phyloP scores from a whole-genome alignment of 2,113 vertebrate species.

The Aphyosemion australe region DNA sequence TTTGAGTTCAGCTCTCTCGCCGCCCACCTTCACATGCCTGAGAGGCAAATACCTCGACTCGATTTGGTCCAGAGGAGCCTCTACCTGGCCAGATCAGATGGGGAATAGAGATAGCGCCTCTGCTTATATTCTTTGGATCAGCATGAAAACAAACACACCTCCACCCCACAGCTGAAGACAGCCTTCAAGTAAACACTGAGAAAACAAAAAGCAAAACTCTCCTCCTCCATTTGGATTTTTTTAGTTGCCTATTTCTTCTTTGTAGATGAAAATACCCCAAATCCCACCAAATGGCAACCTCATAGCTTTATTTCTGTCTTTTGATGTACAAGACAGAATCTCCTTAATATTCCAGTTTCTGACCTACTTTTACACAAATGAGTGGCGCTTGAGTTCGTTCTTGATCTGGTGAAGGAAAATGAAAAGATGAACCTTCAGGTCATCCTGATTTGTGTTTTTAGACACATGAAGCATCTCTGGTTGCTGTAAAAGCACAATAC shows the following conservation, averaged over 20 bases:
- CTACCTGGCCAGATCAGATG: slow-evolving; percentile 72
- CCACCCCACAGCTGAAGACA: slow-evolving; percentile 52
- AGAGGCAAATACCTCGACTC: slow-evolving; percentile 75
- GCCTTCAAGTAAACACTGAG: slow-evolving; percentile 48
- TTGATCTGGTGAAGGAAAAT: slow-evolving; percentile 33
- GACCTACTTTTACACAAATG: slow-evolving; percentile 55
- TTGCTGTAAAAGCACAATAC: too few relatives aligned
- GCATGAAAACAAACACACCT: slow-evolving; percentile 77
- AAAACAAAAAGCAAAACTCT: slow-evolving; percentile 16
- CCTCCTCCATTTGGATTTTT: slow-evolving; percentile 44
- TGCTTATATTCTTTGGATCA: slow-evolving; percentile 62
- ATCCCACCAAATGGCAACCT: too few relatives aligned
- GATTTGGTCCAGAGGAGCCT: slow-evolving; percentile 59
- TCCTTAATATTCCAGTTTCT: slow-evolving; percentile 43
- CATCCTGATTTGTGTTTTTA: too few relatives aligned
- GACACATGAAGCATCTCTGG: too few relatives aligned
- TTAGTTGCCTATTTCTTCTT: slow-evolving; percentile 36
- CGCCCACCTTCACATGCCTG: slow-evolving; percentile 60
- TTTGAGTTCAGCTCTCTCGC: slow-evolving; percentile 23
- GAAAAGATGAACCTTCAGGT: slow-evolving; percentile 1
- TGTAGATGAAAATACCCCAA: slow-evolving; percentile 6
- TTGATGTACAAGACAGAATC: not conserved
- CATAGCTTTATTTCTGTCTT: too few relatives aligned
- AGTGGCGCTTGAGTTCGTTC: slow-evolving; percentile 35
- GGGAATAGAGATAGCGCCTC: slow-evolving; percentile 68